Conservation (phyloP, 1,140 invertebrate species). For the Odontomachus brunneus region DNA sequence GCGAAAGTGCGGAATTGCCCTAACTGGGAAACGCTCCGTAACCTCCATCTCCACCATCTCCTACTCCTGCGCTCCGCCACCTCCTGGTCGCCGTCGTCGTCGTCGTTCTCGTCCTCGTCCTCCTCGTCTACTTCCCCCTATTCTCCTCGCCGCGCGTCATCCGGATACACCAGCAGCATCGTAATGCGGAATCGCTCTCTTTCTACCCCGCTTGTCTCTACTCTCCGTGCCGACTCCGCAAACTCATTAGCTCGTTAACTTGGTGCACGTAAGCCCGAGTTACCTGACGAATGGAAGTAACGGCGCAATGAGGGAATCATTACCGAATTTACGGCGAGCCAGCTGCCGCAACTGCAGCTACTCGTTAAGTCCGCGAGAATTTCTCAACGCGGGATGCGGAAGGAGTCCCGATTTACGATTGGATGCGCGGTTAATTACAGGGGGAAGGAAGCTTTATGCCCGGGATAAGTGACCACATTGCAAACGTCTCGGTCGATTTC, state of each 20-base stretch:
- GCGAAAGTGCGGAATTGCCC: constrained; percentile 81
- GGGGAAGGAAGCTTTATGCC: background rate
- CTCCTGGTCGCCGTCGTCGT: background rate
- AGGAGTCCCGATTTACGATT: constrained; percentile 10
- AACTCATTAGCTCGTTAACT: constrained; percentile 56
- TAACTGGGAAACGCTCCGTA: constrained; percentile 77
- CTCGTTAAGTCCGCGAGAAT: constrained; percentile 33
- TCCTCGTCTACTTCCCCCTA: background rate
- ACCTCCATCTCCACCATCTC: background rate
- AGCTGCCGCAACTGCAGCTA: constrained; percentile 19
- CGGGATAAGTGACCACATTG: background rate
- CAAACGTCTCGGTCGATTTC: constrained; percentile 17
- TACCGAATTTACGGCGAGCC: constrained; percentile 42
- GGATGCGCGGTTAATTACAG: constrained; percentile 29
- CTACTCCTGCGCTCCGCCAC: too few species aligned
- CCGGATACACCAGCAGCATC: constrained; percentile 19
- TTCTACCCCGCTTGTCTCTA: background rate
- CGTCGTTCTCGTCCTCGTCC: too few species aligned
- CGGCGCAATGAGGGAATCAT: constrained; percentile 43
- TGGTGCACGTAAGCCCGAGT: constrained; percentile 33
- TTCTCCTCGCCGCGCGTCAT: background rate
- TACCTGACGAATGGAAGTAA: constrained; percentile 49
- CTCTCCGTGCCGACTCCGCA: constrained; percentile 9
- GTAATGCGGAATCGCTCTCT: constrained; percentile 36
- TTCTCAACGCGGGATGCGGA: background rate